Percentiles rank a stretch among this genome's conserved stretches.
phyloP scores from a whole-genome alignment of 2,888 invertebrate genomes.

The Calliphora vomitoria region DNA sequence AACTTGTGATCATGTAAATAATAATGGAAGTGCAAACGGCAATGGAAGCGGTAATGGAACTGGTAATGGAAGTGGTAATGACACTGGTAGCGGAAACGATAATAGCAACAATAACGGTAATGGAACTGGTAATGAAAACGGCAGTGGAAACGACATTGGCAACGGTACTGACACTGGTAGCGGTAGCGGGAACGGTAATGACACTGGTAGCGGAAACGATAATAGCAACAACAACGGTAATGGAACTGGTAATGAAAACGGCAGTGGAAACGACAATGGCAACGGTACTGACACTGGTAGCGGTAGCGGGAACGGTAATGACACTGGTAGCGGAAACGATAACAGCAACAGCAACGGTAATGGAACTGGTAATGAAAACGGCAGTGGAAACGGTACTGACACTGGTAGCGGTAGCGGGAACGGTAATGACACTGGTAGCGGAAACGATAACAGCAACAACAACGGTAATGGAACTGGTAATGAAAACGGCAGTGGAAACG shows the following conservation, averaged over 20 bases:
- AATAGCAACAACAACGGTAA: background rate
- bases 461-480: conserved; percentile 9
- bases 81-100: background rate
- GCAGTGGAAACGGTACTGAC: background rate
- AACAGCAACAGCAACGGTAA: background rate
- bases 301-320: background rate
- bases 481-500: background rate
- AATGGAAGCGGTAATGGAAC: background rate
- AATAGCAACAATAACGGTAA: no score
- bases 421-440: conserved; percentile 1
- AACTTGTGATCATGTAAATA: conserved; percentile 55
- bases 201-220: background rate
- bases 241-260: conserved; percentile 5
- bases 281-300: background rate
- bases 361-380: background rate
- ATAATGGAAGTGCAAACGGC: background rate
- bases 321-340: background rate
- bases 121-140: background rate
- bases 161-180: background rate
- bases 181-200: background rate
- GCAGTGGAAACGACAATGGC: background rate
- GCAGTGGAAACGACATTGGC: background rate
- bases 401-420: background rate
- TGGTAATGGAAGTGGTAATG: background rate
- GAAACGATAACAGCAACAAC: background rate